A percentile compares a stretch with the other conserved stretches of the same genome.
Evolutionary conservation across 2,797 vertebrate genomes (phyloP).

Genomic region (Pseudochaenichthys georgianus): DNA sequence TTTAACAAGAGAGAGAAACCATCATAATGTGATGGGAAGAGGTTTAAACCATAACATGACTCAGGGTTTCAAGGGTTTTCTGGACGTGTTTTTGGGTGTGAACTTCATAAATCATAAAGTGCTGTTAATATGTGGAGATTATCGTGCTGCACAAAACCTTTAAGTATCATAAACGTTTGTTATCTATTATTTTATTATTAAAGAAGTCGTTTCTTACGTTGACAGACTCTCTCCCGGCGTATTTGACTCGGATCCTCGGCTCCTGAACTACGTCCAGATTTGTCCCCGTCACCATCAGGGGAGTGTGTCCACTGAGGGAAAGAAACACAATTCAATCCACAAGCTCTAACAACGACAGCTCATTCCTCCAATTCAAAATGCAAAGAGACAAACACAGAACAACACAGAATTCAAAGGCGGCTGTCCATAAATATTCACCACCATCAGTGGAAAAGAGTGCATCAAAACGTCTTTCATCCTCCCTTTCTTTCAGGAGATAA

Average conservation of each 20-base stretch:
- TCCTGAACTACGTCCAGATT: constrained; percentile 98
- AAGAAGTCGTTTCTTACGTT: constrained; percentile 87
- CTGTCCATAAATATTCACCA: constrained; percentile 35
- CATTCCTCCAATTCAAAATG: neutral
- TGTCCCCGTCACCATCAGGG: constrained; percentile 93
- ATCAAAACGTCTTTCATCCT: constrained; percentile 52
- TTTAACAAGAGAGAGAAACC: too few relatives aligned
- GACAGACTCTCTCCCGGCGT: constrained; percentile 94
- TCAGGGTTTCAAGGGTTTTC: too few relatives aligned
- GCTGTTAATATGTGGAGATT: too few relatives aligned
- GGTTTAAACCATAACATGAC: too few relatives aligned
- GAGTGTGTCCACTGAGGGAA: constrained; percentile 91
- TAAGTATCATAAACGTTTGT: too few relatives aligned
- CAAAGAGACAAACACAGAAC: neutral
- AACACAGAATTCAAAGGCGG: constrained; percentile 15
- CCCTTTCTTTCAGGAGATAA: constrained; percentile 65
- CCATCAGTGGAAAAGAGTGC: constrained; percentile 39
- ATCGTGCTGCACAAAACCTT: too few relatives aligned
- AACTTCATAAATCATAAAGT: too few relatives aligned
- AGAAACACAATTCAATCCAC: neutral
- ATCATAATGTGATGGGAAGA: too few relatives aligned
- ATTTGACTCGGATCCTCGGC: constrained; percentile 94
- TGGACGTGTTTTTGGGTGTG: too few relatives aligned
- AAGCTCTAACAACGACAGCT: neutral
- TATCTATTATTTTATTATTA: too few relatives aligned